Conservation (phyloP, 2,888 invertebrate species). For the Drosophila quinaria region DNA sequence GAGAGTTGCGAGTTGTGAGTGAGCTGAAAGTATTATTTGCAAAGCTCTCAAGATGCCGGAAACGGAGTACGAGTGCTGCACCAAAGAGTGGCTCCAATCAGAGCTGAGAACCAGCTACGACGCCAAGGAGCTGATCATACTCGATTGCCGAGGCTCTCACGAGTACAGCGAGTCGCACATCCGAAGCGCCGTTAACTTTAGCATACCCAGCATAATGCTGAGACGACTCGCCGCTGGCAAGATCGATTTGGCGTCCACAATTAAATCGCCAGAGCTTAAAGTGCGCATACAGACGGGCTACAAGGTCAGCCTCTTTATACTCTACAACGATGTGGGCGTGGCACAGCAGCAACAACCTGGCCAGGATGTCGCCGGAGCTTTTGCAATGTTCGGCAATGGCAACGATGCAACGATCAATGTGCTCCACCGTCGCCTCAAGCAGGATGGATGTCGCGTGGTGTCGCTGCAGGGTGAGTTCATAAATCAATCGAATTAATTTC, state of each 20-base stretch:
- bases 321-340: constrained; percentile 88
- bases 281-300: constrained; percentile 89
- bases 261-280: constrained; percentile 94
- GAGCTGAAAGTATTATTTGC: constrained; percentile 20
- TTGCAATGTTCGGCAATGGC: constrained; percentile 62
- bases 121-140: constrained; percentile 89
- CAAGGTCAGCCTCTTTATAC: constrained; percentile 90
- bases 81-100: constrained; percentile 91
- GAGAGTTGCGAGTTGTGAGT: constrained; percentile 9
- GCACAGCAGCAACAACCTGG: constrained; percentile 39
- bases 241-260: constrained; percentile 94
- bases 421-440: constrained; percentile 90
- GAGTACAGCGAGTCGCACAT: constrained; percentile 95
- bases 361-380: constrained; percentile 49
- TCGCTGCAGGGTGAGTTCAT: constrained; percentile 91
- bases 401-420: constrained; percentile 85
- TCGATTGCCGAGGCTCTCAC: constrained; percentile 95
- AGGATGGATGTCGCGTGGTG: constrained; percentile 94
- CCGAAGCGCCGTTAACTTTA: constrained; percentile 95
- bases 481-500: constrained; percentile 25
- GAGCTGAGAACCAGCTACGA: constrained; percentile 88
- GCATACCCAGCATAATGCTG: constrained; percentile 96
- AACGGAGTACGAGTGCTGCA: constrained; percentile 89
- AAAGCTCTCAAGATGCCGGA: constrained; percentile 84
- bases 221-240: constrained; percentile 95